Conservation (phyloP, 1,140 invertebrate species). For the Drosophila varians region DNA sequence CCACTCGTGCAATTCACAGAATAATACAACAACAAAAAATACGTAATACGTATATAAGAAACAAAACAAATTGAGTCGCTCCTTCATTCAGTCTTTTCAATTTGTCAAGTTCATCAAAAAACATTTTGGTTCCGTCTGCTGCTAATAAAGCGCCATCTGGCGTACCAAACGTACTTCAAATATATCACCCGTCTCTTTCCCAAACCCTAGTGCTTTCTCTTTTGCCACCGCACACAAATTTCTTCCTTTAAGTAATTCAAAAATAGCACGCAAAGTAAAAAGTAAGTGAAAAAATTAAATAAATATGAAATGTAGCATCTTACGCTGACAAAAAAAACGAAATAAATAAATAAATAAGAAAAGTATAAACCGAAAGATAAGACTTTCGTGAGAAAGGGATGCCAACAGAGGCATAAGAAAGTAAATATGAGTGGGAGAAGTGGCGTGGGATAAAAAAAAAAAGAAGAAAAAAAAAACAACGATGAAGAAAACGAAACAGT, state of each 20-base stretch:
- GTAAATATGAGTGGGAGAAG: not conserved
- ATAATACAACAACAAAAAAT: not conserved
- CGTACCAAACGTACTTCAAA: not conserved
- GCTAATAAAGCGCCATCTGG: constrained; percentile 32
- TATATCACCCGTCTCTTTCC: constrained; percentile 6
- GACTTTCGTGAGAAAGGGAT: constrained; percentile 1
- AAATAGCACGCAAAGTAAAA: constrained; percentile 65
- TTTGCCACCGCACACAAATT: constrained; percentile 13
- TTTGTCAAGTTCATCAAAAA: constrained; percentile 62
- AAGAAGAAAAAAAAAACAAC: not conserved
- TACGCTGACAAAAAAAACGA: constrained; percentile 37
- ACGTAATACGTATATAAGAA: constrained; percentile 8
- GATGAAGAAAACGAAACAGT: constrained; percentile 3
- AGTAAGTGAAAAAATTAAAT: constrained; percentile 74
- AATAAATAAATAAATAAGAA: constrained; percentile 20
- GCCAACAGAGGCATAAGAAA: not conserved
- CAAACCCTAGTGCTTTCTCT: not conserved
- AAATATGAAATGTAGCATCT: constrained; percentile 75
- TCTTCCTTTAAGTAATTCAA: constrained; percentile 61
- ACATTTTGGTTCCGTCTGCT: constrained; percentile 15
- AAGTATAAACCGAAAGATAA: constrained; percentile 37
- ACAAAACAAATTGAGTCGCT: constrained; percentile 53
- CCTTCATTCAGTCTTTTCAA: constrained; percentile 51
- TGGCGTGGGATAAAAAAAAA: not conserved
- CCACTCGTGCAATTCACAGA: constrained; percentile 33